Evolutionary conservation across 2,113 vertebrate genomes (phyloP).

Genomic region (Corydoras sp.): DNA sequence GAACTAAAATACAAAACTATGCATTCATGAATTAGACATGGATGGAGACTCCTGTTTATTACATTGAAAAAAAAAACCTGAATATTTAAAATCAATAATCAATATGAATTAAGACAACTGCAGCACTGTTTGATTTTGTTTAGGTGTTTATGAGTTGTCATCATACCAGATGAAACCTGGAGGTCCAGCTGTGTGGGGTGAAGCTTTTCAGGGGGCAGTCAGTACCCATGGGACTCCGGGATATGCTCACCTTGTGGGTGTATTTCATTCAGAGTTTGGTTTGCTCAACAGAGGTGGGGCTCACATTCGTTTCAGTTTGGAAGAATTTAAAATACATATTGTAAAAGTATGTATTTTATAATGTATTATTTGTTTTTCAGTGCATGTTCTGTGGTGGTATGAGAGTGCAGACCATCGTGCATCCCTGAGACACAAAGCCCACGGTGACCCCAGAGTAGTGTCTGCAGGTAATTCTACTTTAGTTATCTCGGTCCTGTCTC

Average conservation of each 20-base stretch:
- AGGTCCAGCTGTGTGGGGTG: slow-evolving; percentile 80
- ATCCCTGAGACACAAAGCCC: slow-evolving; percentile 70
- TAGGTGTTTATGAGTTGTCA: slow-evolving; percentile 83
- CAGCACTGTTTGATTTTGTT: background rate
- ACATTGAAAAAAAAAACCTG: too few relatives aligned
- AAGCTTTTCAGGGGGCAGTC: slow-evolving; percentile 68
- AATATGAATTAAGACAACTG: too few relatives aligned
- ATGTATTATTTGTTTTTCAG: slow-evolving; percentile 53
- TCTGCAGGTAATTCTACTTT: slow-evolving; percentile 76
- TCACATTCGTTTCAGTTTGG: too few relatives aligned
- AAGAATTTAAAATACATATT: background rate
- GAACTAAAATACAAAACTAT: too few relatives aligned
- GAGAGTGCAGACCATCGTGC: slow-evolving; percentile 74
- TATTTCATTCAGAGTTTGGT: slow-evolving; percentile 83
- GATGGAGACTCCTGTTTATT: too few relatives aligned
- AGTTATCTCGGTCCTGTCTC: too few relatives aligned
- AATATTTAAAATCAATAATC: too few relatives aligned
- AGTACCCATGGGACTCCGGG: slow-evolving; percentile 69
- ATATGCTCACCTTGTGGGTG: slow-evolving; percentile 75
- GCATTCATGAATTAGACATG: too few relatives aligned
- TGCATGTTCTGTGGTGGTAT: slow-evolving; percentile 84
- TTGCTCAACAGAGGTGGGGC: slow-evolving; percentile 75
- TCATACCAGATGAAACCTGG: slow-evolving; percentile 85
- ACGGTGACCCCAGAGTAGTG: slow-evolving; percentile 79
- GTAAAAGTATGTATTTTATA: background rate